Conservation (phyloP, 2,797 vertebrate genomes). For the Cossypha heuglini region DNA sequence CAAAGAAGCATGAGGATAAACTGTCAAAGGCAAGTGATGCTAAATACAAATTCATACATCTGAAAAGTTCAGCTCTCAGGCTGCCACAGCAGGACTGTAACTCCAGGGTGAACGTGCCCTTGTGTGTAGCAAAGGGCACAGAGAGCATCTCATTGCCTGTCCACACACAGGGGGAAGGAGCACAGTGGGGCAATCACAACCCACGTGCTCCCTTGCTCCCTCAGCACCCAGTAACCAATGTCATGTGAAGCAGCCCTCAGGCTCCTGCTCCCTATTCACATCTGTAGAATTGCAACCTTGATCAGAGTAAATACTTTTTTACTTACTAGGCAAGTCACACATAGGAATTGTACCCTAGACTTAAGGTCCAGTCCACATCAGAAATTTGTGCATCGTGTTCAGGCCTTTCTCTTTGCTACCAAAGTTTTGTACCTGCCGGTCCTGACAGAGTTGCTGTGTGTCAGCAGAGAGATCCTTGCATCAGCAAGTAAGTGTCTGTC, state of each 20-base stretch:
- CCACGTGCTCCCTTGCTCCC: background rate
- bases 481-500: background rate
- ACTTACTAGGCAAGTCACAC: background rate
- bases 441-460: background rate
- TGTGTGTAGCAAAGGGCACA: background rate
- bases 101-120: rapidly evolving
- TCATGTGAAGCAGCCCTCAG: background rate
- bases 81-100: background rate
- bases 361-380: background rate
- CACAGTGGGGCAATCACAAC: rapidly evolving
- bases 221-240: rapidly evolving
- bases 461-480: background rate
- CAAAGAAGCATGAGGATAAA: background rate
- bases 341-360: background rate
- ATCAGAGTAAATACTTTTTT: background rate
- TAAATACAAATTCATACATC: background rate
- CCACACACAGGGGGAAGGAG: background rate
- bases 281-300: background rate
- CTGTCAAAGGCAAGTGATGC: background rate
- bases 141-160: background rate
- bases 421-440: background rate
- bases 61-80: background rate
- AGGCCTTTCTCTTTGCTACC: background rate
- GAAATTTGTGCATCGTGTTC: rapidly evolving
- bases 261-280: background rate